Percentiles rank a stretch among this genome's conserved stretches.
phyloP scores from a whole-genome alignment of 1,140 invertebrate species.

The silkworm (Bombyx mori) region ASM3026992v2 NC_085119.1:8075001-8075500 shows the following conservation, averaged over 20 bases:
- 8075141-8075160: constrained; percentile 49
- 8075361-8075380: too few relatives aligned
- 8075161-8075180: constrained; percentile 43
- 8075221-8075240: too few relatives aligned
- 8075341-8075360: not conserved
- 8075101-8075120: constrained; percentile 52
- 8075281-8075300: not conserved
- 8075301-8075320: not conserved
- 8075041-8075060: constrained; percentile 44
- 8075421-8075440: not conserved
- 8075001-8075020: not conserved
- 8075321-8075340: not conserved
- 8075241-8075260: too few relatives aligned
- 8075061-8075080: constrained; percentile 35
- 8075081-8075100: constrained; percentile 51
- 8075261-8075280: too few relatives aligned
- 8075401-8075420: not conserved
- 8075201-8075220: too few relatives aligned
- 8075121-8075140: constrained; percentile 45
- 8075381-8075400: too few relatives aligned
- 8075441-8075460: not conserved
- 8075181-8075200: constrained; percentile 21
- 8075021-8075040: constrained; percentile 14
- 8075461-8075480: not conserved
- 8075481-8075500: constrained; percentile 22